phyloP scores from a whole-genome alignment of 2,888 invertebrate species.

The Drosophila anceps region DNA sequence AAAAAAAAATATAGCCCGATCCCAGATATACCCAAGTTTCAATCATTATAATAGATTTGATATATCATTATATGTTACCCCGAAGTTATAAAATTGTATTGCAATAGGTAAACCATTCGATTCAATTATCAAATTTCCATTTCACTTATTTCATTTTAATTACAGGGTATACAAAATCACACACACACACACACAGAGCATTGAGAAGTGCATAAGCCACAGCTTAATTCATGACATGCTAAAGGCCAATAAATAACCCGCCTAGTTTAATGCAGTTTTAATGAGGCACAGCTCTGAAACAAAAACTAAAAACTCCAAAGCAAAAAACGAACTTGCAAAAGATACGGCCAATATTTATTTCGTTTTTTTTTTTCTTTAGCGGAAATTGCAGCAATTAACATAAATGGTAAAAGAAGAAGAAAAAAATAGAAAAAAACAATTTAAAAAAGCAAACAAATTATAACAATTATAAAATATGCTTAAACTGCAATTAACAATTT shows the following conservation, averaged over 20 bases:
- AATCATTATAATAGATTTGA: too few relatives aligned
- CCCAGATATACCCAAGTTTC: too few relatives aligned
- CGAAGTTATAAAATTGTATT: not conserved
- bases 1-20: too few relatives aligned
- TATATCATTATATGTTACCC: too few relatives aligned
- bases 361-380: slow-evolving; percentile 22
- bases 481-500: slow-evolving; percentile 41
- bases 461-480: slow-evolving; percentile 22
- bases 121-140: not conserved
- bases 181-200: not conserved
- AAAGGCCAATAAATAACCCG: slow-evolving; percentile 57
- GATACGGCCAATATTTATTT: slow-evolving; percentile 11
- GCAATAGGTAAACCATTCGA: too few relatives aligned
- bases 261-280: slow-evolving; percentile 58
- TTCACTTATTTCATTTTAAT: not conserved
- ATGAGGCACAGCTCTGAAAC: slow-evolving; percentile 41
- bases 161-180: slow-evolving; percentile 9
- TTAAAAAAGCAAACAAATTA: slow-evolving; percentile 11
- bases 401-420: slow-evolving; percentile 34
- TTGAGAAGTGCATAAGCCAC: slow-evolving; percentile 8
- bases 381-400: slow-evolving; percentile 63
- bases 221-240: slow-evolving; percentile 43
- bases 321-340: slow-evolving; percentile 15
- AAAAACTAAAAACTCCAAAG: slow-evolving; percentile 27
- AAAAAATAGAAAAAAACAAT: not conserved